phyloP scores from a whole-genome alignment of 1,140 invertebrate species.

The Bombus waltoni region DNA sequence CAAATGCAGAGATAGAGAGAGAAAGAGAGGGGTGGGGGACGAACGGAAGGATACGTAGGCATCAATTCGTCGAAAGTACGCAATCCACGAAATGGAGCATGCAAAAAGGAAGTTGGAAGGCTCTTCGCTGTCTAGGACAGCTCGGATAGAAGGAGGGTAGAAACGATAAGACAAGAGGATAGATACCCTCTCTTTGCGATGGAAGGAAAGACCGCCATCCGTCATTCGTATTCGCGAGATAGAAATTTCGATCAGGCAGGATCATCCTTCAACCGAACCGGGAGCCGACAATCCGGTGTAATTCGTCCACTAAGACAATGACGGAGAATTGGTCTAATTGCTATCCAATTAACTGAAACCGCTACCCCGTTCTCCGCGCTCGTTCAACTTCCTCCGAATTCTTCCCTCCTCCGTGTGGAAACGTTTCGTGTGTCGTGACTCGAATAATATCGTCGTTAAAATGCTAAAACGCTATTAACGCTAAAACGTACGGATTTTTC shows the following conservation, averaged over 20 bases:
- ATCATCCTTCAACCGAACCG: conserved; percentile 5
- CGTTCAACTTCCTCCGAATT: too few relatives aligned
- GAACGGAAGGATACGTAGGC: conserved; percentile 34
- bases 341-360: conserved; percentile 49
- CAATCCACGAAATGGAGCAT: conserved; percentile 71
- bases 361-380: too few relatives aligned
- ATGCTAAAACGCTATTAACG: background rate
- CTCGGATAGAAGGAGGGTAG: background rate
- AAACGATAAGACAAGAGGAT: conserved; percentile 27
- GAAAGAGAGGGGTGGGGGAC: too few relatives aligned
- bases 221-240: conserved; percentile 35
- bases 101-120: conserved; percentile 49
- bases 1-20: background rate
- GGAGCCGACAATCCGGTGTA: conserved; percentile 24
- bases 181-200: background rate
- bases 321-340: conserved; percentile 38
- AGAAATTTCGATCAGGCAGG: conserved; percentile 26
- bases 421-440: conserved; percentile 14
- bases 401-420: background rate
- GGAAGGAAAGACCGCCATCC: conserved; percentile 16
- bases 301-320: conserved; percentile 27
- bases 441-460: conserved; percentile 14
- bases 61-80: conserved; percentile 65
- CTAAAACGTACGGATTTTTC: background rate
- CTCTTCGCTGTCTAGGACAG: background rate